A percentile compares a stretch with the other conserved stretches of the same genome.
phyloP scores from a whole-genome alignment of 2,113 vertebrate species.

The Pteronura brasiliensis region DNA sequence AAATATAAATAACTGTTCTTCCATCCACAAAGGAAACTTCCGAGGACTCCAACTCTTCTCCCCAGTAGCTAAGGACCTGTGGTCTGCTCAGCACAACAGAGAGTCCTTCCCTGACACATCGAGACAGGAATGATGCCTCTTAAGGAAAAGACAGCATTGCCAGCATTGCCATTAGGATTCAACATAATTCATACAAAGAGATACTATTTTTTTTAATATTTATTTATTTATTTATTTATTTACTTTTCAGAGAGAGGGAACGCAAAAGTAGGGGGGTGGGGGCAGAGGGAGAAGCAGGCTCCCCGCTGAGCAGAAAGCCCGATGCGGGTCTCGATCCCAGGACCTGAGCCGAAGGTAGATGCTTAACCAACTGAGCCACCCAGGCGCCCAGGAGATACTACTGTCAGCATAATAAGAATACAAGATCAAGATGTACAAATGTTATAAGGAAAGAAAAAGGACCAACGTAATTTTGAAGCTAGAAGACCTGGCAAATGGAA shows the following conservation, averaged over 20 bases:
- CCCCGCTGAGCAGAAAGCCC: too few species aligned
- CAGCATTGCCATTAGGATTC: neutral
- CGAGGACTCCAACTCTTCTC: neutral
- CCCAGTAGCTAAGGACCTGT: neutral
- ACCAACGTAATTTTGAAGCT: neutral
- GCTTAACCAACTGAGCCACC: too few species aligned
- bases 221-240: neutral
- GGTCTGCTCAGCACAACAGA: neutral
- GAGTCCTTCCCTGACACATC: neutral
- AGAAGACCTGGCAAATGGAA: neutral
- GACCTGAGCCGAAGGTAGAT: too few species aligned
- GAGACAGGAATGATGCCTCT: neutral
- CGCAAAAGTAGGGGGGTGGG: too few species aligned
- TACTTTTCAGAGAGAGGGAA: neutral
- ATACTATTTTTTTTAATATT: neutral
- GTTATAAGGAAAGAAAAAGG: neutral
- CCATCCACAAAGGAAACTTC: neutral
- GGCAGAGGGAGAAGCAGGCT: neutral
- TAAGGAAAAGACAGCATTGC: neutral
- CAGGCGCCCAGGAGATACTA: neutral
- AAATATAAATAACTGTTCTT: neutral
- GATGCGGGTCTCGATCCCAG: fast-evolving
- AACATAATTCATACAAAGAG: neutral
- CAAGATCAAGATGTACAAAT: neutral
- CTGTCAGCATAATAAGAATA: neutral